Evolutionary conservation across 2,888 invertebrate genomes (phyloP).

Genomic region (Cataglyphis albicans): DNA sequence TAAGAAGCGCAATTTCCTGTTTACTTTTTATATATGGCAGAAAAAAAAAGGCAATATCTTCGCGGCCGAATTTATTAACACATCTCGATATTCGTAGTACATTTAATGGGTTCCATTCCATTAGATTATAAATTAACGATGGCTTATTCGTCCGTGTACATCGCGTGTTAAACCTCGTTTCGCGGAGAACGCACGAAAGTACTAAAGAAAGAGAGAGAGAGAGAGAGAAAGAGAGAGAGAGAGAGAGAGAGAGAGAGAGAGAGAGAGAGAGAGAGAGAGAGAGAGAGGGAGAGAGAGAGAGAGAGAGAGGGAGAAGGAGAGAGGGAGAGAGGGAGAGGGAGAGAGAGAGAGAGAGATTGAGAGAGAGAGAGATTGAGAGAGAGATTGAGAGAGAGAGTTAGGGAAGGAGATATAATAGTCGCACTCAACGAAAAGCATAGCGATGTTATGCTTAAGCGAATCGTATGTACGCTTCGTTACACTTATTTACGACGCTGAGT

Average conservation of each 20-base stretch:
- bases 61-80: constrained; percentile 28
- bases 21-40: neutral
- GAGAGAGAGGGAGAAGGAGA: too few species aligned
- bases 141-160: constrained; percentile 15
- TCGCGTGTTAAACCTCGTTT: constrained; percentile 53
- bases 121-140: constrained; percentile 60
- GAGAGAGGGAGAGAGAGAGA: too few species aligned
- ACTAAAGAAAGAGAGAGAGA: neutral
- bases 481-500: constrained; percentile 70
- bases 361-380: too few species aligned
- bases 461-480: constrained; percentile 70
- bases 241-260: too few species aligned
- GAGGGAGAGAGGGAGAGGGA: too few species aligned
- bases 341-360: too few species aligned
- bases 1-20: neutral
- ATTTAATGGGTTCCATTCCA: constrained; percentile 33
- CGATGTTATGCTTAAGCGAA: constrained; percentile 64
- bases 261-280: too few species aligned
- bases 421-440: constrained; percentile 45
- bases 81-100: constrained; percentile 22
- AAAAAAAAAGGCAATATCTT: neutral
- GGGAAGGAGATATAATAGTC: constrained; percentile 36
- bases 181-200: neutral
- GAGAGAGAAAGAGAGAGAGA: neutral
- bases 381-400: neutral